Evolutionary conservation across 2,888 invertebrate genomes (phyloP).

Genomic region (Drosophila borborema): DNA sequence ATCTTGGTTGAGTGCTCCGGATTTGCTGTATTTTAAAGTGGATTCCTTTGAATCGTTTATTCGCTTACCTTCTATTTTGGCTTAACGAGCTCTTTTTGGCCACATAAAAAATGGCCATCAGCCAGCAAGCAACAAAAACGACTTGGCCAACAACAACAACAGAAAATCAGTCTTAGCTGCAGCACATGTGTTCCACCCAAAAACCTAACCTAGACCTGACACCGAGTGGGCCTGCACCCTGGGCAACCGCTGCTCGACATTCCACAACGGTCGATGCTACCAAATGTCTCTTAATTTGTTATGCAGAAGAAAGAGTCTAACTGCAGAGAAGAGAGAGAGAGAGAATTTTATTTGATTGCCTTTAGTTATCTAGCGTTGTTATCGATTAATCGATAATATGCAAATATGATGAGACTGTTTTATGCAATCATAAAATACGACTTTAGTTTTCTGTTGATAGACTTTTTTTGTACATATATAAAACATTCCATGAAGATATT

Average conservation of each 20-base stretch:
- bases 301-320: background rate
- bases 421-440: background rate
- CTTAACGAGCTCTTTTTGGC: constrained; percentile 62
- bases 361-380: background rate
- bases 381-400: constrained; percentile 7
- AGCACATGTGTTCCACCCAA: constrained; percentile 38
- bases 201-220: constrained; percentile 14
- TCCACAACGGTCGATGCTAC: constrained; percentile 12
- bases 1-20: constrained; percentile 13
- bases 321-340: no score
- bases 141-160: constrained; percentile 11
- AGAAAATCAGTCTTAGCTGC: constrained; percentile 29
- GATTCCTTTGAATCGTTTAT: constrained; percentile 58
- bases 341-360: background rate
- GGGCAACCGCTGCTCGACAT: constrained; percentile 12
- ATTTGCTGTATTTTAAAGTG: constrained; percentile 29
- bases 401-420: background rate
- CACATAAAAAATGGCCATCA: constrained; percentile 25
- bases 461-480: background rate
- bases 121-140: constrained; percentile 28
- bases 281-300: constrained; percentile 11
- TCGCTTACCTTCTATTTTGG: constrained; percentile 57
- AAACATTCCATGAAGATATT: no score
- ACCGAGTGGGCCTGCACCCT: constrained; percentile 16
- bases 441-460: background rate